Base-by-base conservation (phyloP, 2,113 vertebrate species). In the Gymnogyps californianus region DNA sequence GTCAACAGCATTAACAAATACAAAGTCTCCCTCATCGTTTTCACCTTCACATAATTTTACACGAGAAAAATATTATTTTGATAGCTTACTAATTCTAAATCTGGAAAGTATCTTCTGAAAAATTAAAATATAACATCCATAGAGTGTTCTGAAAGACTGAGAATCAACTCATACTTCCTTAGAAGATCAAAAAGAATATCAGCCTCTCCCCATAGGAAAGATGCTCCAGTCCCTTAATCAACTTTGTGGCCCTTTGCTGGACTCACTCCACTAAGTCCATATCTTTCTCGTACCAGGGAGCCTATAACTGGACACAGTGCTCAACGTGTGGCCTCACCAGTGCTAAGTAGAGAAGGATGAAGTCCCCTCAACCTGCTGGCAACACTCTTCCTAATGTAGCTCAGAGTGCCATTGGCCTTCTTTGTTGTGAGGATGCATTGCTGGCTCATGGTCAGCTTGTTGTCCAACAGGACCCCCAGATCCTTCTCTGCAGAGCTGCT, bases 361-460 rank as follows among this genome's bases (percentile, higher is more conserved):
- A 47, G 12, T 57, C 29, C 25, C 18, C 11, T 46, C 2, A 0
- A 51, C 13, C 26, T 32, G 18, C 18, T 2, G 1, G 7, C 36
- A 92, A 57, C 11, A 34, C 6, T 29, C 29, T 13, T 65, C 19
- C 19, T 40, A 40, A 46, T 1, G 5, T 1, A 9, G 7, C 16
- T 7, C 17, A 54, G 25, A 5, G 8, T 47, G 20, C 40, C 5
- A 8, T 6, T 36, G 3, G 47, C 29, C 31, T 46, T 36, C 26
- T 9, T 40, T 51, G 1, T 34, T 29, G 21, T 0, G 3, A 70
- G 15, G 20, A 84, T 2, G 4, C 10, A 47, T 0, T 64, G 25
- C 15, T 51, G 34, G 22, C 20, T 61, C 9, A 21, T 1, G 3
- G 16, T 2, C 16, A 13, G 31, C 31, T 36, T 32, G 28, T 1